phyloP scores from a whole-genome alignment of 2,888 invertebrate genomes.

The Nephrotoma appendiculata region DNA sequence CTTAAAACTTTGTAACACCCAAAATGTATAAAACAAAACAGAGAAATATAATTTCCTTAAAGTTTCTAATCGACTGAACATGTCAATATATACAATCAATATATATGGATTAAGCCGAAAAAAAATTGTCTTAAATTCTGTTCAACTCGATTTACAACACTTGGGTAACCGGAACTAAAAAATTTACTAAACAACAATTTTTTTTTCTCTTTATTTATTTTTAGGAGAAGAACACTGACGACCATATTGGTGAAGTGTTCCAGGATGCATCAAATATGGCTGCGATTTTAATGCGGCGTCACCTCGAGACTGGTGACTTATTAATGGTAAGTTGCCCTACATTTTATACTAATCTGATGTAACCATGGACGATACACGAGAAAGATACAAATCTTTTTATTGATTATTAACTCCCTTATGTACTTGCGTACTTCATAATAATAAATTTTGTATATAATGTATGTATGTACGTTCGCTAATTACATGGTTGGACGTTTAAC shows the following conservation, averaged over 20 bases:
- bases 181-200: not conserved
- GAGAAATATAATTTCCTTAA: not conserved
- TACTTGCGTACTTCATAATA: no score
- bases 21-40: not conserved
- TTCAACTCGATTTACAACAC: not conserved
- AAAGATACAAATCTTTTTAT: not conserved
- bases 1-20: no score
- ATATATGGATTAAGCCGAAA: not conserved
- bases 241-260: constrained; percentile 69
- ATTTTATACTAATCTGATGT: not conserved
- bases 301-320: constrained; percentile 61
- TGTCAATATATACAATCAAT: not conserved
- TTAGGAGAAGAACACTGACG: constrained; percentile 35
- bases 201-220: constrained; percentile 19
- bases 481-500: no score
- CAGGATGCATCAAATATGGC: constrained; percentile 80
- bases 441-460: no score
- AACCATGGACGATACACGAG: not conserved
- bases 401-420: no score
- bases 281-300: constrained; percentile 69
- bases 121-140: not conserved
- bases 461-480: no score
- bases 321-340: constrained; percentile 56
- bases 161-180: not conserved
- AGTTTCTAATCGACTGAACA: not conserved